A percentile compares a stretch with the other conserved stretches of the same genome.
Evolutionary conservation across 2,888 invertebrate species (phyloP).

Genomic region (Epistrophella euchroma): DNA sequence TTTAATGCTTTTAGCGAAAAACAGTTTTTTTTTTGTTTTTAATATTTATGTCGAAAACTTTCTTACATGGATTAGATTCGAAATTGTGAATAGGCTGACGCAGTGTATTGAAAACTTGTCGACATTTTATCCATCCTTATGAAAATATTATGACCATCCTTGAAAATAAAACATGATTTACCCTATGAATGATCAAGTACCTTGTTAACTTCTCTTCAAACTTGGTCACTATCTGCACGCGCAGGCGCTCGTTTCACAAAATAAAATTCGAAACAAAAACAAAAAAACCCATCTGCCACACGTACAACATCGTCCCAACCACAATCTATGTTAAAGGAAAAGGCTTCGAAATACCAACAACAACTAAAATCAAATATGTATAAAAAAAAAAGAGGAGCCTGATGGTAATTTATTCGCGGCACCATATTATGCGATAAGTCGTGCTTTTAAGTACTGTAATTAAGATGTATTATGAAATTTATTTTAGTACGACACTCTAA

Average conservation of each 20-base stretch:
- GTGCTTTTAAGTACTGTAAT: conserved; percentile 71
- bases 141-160: neutral
- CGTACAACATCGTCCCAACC: conserved; percentile 26
- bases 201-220: conserved; percentile 37
- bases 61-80: no score
- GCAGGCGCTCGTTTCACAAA: conserved; percentile 54
- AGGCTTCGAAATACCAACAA: conserved; percentile 35
- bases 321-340: conserved; percentile 37
- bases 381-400: neutral
- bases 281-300: conserved; percentile 39
- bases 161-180: conserved; percentile 10
- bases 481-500: conserved; percentile 41
- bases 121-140: no score
- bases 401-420: conserved; percentile 62
- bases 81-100: no score
- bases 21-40: no score
- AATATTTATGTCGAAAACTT: no score
- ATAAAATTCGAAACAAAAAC: neutral
- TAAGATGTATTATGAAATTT: conserved; percentile 73
- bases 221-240: conserved; percentile 61
- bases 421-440: conserved; percentile 67
- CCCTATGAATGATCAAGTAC: conserved; percentile 38
- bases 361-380: neutral
- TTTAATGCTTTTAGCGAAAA: no score
- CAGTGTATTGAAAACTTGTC: no score